Percentiles rank a stretch among this genome's conserved stretches.
These are phyloP conservation scores for Onychostruthus taczanowskii DNA, from an alignment of 2,113 vertebrate species.

Conservation along the genomic window DNA sequence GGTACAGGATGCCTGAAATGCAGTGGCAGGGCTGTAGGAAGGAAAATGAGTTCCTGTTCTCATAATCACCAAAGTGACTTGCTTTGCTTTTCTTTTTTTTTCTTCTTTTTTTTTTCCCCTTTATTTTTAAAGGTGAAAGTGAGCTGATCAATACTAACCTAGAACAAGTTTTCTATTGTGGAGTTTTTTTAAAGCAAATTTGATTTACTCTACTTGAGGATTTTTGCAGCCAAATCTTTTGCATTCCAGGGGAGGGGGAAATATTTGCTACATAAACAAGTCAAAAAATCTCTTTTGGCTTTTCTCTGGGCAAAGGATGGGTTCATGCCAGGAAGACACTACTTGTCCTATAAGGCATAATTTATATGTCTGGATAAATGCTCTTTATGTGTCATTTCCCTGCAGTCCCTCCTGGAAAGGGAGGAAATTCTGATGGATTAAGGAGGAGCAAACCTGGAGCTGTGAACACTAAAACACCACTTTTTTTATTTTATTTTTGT, in stretches of 20 bases:
- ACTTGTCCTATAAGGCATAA: background rate
- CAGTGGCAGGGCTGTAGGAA: background rate
- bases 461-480: background rate
- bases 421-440: background rate
- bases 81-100: background rate
- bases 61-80: conserved; percentile 24
- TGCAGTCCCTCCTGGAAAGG: background rate
- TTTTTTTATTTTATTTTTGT: background rate
- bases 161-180: background rate
- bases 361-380: background rate
- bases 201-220: background rate
- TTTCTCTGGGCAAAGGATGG: background rate
- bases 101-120: background rate
- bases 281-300: background rate
- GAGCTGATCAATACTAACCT: background rate
- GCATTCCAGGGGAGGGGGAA: background rate
- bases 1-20: background rate
- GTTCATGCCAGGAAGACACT: background rate
- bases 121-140: background rate
- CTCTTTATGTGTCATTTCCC: background rate
- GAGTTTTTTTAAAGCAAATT: background rate
- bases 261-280: background rate
- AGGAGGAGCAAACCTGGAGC: background rate
- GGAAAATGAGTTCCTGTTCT: background rate
- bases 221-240: conserved; percentile 12